phyloP scores from a whole-genome alignment of 1,140 invertebrate genomes.

The Marisa cornuarietis region DNA sequence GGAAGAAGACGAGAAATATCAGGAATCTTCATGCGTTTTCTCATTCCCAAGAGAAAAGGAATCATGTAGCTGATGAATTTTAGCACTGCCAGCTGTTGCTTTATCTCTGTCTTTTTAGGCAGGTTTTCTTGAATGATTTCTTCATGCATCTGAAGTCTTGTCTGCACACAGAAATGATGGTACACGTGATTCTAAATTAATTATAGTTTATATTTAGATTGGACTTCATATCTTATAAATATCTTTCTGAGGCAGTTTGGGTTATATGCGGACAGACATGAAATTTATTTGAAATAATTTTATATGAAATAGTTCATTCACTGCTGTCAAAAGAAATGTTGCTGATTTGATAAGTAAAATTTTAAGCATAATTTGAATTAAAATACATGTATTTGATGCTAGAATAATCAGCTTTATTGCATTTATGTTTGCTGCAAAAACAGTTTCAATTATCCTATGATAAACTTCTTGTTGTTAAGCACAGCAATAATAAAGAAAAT shows the following conservation, averaged over 20 bases:
- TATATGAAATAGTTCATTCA: neutral
- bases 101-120: constrained; percentile 52
- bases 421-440: no score
- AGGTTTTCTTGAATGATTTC: constrained; percentile 54
- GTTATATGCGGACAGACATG: neutral
- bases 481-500: no score
- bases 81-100: constrained; percentile 55
- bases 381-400: no score
- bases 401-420: no score
- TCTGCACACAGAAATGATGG: constrained; percentile 15
- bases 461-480: no score
- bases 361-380: no score
- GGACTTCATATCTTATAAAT: no score
- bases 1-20: constrained; percentile 57
- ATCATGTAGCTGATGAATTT: constrained; percentile 63
- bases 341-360: no score
- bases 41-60: constrained; percentile 63
- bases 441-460: no score
- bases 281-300: neutral
- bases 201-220: neutral
- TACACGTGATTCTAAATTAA: neutral
- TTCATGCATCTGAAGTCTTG: constrained; percentile 61
- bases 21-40: constrained; percentile 65
- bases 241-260: neutral
- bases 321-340: neutral